Evolutionary conservation across 2,888 invertebrate genomes (phyloP).

Genomic region (Bugulina stolonifera): DNA sequence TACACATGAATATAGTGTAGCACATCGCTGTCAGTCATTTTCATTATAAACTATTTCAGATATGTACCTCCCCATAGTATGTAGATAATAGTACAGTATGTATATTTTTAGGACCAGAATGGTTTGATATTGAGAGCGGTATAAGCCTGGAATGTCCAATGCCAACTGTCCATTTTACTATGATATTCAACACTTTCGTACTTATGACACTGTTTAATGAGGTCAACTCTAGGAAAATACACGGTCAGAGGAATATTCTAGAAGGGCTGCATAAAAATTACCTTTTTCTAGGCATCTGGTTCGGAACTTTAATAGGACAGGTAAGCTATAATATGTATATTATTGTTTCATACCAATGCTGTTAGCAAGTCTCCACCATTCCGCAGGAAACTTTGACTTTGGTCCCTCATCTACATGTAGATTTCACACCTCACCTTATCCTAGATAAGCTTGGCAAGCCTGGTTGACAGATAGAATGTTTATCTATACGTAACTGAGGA

Average conservation of each 20-base stretch:
- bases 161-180: conserved; percentile 94
- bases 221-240: conserved; percentile 98
- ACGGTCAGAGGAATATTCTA: conserved; percentile 97
- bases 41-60: too few species aligned
- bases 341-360: too few species aligned
- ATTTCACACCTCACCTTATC: too few species aligned
- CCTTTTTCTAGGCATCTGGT: conserved; percentile 96
- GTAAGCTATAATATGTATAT: conserved; percentile 56
- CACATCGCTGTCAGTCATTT: too few species aligned
- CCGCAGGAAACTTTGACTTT: too few species aligned
- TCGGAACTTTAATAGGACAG: conserved; percentile 88
- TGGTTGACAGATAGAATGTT: too few species aligned
- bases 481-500: too few species aligned
- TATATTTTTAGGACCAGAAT: conserved; percentile 64
- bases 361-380: too few species aligned
- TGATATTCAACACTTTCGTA: conserved; percentile 99
- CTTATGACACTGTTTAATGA: conserved; percentile 99
- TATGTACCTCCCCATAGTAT: not conserved
- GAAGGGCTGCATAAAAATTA: conserved; percentile 94
- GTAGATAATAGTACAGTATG: not conserved
- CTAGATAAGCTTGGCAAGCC: too few species aligned
- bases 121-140: conserved; percentile 91
- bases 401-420: too few species aligned
- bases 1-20: too few species aligned
- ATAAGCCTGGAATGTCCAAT: conserved; percentile 55